Evolutionary conservation across 2,113 vertebrate species (phyloP).

Genomic region (Marmota flaviventris): DNA sequence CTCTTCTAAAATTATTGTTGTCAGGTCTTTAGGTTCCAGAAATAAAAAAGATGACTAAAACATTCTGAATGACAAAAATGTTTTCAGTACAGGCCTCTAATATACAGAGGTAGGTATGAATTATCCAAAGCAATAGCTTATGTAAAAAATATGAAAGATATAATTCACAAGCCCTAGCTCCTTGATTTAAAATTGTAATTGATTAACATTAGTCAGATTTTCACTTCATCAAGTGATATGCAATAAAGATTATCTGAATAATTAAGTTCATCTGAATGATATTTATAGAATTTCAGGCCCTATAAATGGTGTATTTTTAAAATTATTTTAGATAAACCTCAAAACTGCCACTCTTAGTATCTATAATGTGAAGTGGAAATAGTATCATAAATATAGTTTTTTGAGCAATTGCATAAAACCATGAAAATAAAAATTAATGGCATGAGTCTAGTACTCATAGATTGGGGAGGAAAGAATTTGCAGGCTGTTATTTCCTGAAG

Average conservation of each 20-base stretch:
- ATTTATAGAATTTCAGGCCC: not conserved
- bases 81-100: not conserved
- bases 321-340: not conserved
- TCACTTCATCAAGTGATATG: not conserved
- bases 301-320: not conserved
- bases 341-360: not conserved
- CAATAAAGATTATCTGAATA: slow-evolving; percentile 56
- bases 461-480: rapidly evolving
- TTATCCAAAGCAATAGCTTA: not conserved
- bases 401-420: not conserved
- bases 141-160: not conserved
- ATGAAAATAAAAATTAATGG: not conserved
- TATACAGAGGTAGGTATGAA: not conserved
- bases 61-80: not conserved
- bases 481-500: rapidly evolving
- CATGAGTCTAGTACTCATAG: not conserved
- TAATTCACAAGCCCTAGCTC: not conserved
- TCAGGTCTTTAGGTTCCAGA: too few species aligned
- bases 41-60: too few species aligned
- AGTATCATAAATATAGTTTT: not conserved
- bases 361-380: not conserved
- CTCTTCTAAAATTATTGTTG: too few species aligned
- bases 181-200: slow-evolving; percentile 48
- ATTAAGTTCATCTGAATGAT: slow-evolving; percentile 33
- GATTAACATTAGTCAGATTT: not conserved